A percentile compares a stretch with the other conserved stretches of the same genome.
phyloP scores from a whole-genome alignment of 2,797 vertebrate species.

The Sciurus carolinensis region DNA sequence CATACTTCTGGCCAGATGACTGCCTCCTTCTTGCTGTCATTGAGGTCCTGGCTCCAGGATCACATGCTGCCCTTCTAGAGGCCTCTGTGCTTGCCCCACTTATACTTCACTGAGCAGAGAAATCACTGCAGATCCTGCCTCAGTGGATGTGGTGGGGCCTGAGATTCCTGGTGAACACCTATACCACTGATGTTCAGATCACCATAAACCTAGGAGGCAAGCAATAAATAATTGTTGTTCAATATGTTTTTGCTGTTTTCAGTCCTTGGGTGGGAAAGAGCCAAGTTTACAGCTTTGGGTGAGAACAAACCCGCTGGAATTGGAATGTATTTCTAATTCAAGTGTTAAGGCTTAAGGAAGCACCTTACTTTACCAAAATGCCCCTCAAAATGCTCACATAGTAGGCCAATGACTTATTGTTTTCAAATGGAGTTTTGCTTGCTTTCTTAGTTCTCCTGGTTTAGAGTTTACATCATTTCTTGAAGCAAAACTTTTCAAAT shows the following conservation, averaged over 20 bases:
- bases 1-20: not conserved
- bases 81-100: not conserved
- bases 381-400: not conserved
- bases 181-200: not conserved
- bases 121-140: not conserved
- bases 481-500: conserved; percentile 62
- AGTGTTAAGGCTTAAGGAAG: conserved; percentile 12
- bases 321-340: conserved; percentile 24
- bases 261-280: not conserved
- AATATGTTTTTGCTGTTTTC: not conserved
- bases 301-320: not conserved
- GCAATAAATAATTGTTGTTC: not conserved
- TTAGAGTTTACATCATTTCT: conserved; percentile 65
- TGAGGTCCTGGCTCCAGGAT: not conserved
- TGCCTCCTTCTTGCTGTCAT: not conserved
- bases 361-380: not conserved
- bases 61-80: not conserved
- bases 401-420: not conserved
- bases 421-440: conserved; percentile 44
- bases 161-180: not conserved
- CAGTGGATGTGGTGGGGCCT: not conserved
- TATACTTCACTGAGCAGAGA: not conserved
- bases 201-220: not conserved
- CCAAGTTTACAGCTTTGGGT: not conserved
- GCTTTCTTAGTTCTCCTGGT: conserved; percentile 32